phyloP scores from a whole-genome alignment of 1,140 invertebrate species.

The Ceratoteleas bidentatus region DNA sequence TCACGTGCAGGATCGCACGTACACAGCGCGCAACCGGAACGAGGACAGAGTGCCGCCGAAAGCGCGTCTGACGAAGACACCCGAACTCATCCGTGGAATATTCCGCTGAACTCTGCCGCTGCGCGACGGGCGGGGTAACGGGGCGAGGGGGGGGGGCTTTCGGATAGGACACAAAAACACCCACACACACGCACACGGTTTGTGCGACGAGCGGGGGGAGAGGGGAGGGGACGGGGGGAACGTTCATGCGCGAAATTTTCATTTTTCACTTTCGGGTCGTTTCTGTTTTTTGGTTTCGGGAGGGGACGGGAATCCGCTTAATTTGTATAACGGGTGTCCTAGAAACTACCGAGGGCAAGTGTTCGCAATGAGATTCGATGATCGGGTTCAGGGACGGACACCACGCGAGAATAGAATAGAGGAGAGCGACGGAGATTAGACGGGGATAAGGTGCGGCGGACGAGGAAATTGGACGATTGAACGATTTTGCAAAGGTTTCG shows the following conservation, averaged over 20 bases:
- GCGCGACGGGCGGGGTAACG: constrained; percentile 38
- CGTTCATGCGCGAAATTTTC: constrained; percentile 24
- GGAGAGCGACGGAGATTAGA: no score
- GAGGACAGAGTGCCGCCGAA: constrained; percentile 10
- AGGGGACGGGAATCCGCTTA: constrained; percentile 15
- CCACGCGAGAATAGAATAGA: constrained; percentile 19
- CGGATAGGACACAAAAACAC: constrained; percentile 51
- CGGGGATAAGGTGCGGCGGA: no score
- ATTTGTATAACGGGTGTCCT: constrained; percentile 54
- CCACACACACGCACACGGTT: constrained; percentile 9
- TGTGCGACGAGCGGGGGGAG: not conserved
- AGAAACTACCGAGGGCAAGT: constrained; percentile 46
- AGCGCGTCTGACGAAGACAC: constrained; percentile 24
- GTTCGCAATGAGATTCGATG: constrained; percentile 49
- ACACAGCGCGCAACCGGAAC: constrained; percentile 8
- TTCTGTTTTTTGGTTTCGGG: constrained; percentile 2
- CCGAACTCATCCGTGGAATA: constrained; percentile 68
- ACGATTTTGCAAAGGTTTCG: no score
- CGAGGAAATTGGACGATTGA: no score
- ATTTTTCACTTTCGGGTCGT: constrained; percentile 18
- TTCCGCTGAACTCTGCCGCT: constrained; percentile 69
- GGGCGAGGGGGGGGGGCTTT: constrained; percentile 24
- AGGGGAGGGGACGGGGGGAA: not conserved
- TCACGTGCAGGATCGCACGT: constrained; percentile 45
- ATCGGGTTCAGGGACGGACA: constrained; percentile 56